These are phyloP conservation scores for Busseola fusca DNA, from an alignment of 2,888 invertebrate genomes.

Conservation along the genomic window DNA sequence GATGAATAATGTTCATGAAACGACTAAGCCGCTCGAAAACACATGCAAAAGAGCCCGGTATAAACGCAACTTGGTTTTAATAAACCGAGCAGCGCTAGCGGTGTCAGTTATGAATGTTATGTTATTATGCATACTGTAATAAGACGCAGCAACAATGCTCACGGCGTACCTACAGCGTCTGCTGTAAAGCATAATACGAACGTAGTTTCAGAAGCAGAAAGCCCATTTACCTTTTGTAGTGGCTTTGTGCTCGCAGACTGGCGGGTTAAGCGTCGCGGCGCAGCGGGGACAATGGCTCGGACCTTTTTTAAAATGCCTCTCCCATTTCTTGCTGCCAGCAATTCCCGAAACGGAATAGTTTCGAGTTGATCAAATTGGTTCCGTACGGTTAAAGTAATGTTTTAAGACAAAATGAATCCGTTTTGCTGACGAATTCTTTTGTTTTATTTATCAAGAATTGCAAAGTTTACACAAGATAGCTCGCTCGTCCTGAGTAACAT, in stretches of 20 bases:
- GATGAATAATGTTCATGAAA: conserved; percentile 67
- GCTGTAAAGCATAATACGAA: conserved; percentile 78
- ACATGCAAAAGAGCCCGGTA: conserved; percentile 73
- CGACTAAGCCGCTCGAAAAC: conserved; percentile 77
- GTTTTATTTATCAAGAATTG: conserved; percentile 42
- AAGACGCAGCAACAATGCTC: conserved; percentile 74
- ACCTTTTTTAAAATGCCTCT: conserved; percentile 80
- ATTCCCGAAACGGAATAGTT: conserved; percentile 75
- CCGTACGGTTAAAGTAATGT: conserved; percentile 63
- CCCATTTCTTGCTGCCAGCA: conserved; percentile 71
- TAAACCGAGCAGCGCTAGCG: conserved; percentile 72
- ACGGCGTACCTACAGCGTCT: conserved; percentile 66
- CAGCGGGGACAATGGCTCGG: conserved; percentile 77
- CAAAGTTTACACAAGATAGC: conserved; percentile 33
- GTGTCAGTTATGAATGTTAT: conserved; percentile 81
- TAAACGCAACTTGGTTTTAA: conserved; percentile 74
- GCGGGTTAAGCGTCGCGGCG: conserved; percentile 81
- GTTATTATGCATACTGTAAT: conserved; percentile 79
- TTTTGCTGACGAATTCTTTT: conserved; percentile 43
- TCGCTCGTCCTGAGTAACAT: conserved; percentile 47
- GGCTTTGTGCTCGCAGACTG: conserved; percentile 81
- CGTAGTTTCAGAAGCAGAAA: conserved; percentile 79
- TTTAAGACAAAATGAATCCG: conserved; percentile 61
- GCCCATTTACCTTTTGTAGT: conserved; percentile 84
- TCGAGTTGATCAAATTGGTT: conserved; percentile 72